phyloP scores from a whole-genome alignment of 2,888 invertebrate genomes.

The Venusia cambrica region DNA sequence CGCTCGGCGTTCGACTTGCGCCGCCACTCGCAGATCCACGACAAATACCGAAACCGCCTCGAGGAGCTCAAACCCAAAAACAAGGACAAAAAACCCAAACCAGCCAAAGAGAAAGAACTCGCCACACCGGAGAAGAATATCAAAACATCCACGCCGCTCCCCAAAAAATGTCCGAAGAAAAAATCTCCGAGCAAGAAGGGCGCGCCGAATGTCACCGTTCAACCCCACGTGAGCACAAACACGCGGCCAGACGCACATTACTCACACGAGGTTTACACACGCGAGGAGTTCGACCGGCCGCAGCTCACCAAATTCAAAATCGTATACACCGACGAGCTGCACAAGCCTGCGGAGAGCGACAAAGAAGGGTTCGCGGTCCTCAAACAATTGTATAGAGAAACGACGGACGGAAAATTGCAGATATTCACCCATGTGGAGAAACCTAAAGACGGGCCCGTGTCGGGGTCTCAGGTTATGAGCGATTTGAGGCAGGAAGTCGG shows the following conservation, averaged over 20 bases:
- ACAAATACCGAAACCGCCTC: conserved; percentile 47
- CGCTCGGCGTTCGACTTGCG: conserved; percentile 91
- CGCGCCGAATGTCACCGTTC: conserved; percentile 61
- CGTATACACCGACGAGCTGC: conserved; percentile 37
- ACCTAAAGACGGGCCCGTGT: conserved; percentile 41
- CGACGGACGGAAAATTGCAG: conserved; percentile 62
- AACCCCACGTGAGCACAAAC: too few species aligned
- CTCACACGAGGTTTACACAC: conserved; percentile 40
- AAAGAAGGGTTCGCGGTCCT: conserved; percentile 38
- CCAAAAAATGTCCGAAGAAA: conserved; percentile 30
- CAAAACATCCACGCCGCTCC: conserved; percentile 16
- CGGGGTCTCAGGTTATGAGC: conserved; percentile 37
- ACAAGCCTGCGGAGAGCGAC: conserved; percentile 11
- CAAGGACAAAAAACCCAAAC: conserved; percentile 29
- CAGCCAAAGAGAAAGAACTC: conserved; percentile 19
- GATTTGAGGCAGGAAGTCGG: conserved; percentile 49
- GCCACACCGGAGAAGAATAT: conserved; percentile 18
- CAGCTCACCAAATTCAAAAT: conserved; percentile 52
- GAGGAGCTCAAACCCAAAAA: conserved; percentile 40
- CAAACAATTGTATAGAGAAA: conserved; percentile 39
- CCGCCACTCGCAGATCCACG: conserved; percentile 88
- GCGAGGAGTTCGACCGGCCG: conserved; percentile 37
- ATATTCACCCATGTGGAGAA: conserved; percentile 62
- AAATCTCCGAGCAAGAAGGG: conserved; percentile 37
- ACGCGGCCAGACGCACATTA: conserved; percentile 44